A percentile compares a stretch with the other conserved stretches of the same genome.
Conservation (phyloP, 2,797 vertebrate species). For the Clamator glandarius region DNA sequence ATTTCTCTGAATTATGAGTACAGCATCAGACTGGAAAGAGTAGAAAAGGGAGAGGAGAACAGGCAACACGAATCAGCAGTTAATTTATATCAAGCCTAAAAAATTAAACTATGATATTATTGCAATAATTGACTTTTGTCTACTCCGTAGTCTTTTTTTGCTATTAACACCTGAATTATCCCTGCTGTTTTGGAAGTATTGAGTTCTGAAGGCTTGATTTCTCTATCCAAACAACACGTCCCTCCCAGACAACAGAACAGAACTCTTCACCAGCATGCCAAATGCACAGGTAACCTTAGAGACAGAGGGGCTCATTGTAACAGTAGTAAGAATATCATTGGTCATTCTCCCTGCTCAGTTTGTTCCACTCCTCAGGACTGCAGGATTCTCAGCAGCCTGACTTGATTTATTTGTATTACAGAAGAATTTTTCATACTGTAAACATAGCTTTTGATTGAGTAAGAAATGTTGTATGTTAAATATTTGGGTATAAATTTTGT, state of each 20-base stretch:
- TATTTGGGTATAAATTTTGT: background rate
- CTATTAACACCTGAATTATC: background rate
- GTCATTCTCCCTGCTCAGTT: background rate
- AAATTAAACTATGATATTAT: background rate
- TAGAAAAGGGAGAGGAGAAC: background rate
- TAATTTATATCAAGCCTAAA: background rate
- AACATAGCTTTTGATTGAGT: background rate
- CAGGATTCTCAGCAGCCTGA: background rate
- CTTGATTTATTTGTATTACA: background rate
- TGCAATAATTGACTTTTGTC: background rate
- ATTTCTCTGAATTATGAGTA: background rate
- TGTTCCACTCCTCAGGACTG: background rate
- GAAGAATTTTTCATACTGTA: background rate
- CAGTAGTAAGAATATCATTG: rapidly evolving
- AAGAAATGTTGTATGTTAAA: background rate
- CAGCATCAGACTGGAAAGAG: background rate
- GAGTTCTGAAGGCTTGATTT: background rate
- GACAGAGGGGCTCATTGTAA: background rate
- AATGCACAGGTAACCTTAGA: rapidly evolving
- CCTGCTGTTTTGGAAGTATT: background rate
- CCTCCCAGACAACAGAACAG: background rate
- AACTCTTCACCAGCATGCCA: background rate
- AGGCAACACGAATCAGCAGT: background rate
- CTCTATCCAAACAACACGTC: background rate
- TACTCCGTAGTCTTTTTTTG: background rate